A percentile compares a stretch with the other conserved stretches of the same genome.
Conservation (phyloP, 2,113 vertebrate species). For the Clinocottus analis region DNA sequence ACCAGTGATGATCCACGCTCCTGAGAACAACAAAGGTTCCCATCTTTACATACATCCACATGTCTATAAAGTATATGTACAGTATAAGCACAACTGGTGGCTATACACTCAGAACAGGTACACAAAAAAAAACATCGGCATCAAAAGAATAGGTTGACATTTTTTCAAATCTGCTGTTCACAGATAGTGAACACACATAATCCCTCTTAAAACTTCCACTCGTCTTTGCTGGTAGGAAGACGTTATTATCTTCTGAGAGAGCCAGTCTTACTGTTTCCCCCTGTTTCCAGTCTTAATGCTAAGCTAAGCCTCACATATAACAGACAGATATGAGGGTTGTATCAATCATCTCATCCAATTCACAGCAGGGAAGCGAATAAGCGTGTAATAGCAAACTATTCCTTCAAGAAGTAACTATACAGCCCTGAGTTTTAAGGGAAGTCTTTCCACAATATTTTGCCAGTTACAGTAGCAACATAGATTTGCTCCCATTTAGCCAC, state of each 20-base stretch:
- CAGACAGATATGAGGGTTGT: background rate
- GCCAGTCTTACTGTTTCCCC: too few relatives aligned
- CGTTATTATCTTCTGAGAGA: background rate
- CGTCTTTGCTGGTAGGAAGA: background rate
- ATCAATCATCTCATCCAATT: background rate
- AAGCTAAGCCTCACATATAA: background rate
- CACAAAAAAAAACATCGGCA: background rate
- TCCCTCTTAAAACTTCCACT: background rate
- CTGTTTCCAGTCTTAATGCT: background rate
- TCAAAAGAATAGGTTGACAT: background rate
- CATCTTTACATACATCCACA: background rate
- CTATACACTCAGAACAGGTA: background rate
- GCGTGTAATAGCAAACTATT: too few relatives aligned
- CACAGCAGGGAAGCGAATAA: too few relatives aligned
- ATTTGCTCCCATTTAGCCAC: background rate
- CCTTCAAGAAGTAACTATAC: too few relatives aligned
- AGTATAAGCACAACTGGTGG: background rate
- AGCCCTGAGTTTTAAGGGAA: too few relatives aligned
- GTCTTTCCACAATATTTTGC: background rate
- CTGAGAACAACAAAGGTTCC: constrained; percentile 72
- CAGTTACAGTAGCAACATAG: too few relatives aligned
- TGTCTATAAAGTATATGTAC: background rate
- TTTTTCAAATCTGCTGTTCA: background rate
- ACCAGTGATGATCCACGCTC: constrained; percentile 97
- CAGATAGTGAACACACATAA: background rate